phyloP scores from a whole-genome alignment of 2,797 vertebrate species.

The Menidia menidia region DNA sequence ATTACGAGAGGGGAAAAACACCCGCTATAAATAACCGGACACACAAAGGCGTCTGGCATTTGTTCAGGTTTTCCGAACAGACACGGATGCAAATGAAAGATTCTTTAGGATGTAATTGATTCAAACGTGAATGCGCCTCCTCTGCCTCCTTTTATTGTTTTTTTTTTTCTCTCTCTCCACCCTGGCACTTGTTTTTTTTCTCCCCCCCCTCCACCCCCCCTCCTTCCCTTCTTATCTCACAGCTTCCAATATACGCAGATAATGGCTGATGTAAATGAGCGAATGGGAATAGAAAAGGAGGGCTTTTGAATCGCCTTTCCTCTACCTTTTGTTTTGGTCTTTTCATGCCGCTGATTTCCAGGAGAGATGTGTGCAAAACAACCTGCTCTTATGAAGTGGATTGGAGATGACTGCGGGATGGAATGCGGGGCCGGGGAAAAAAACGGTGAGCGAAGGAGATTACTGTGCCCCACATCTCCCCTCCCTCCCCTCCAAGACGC shows the following conservation, averaged over 20 bases:
- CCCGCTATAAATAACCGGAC: constrained; percentile 93
- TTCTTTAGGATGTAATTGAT: constrained; percentile 88
- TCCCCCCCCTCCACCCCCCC: neutral
- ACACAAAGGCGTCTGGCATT: constrained; percentile 98
- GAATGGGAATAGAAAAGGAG: constrained; percentile 60
- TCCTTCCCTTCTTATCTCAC: constrained; percentile 75
- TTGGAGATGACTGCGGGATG: constrained; percentile 62
- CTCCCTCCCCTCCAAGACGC: constrained; percentile 38
- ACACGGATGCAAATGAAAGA: constrained; percentile 87
- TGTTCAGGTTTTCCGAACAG: constrained; percentile 85
- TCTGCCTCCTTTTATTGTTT: constrained; percentile 78
- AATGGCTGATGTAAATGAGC: constrained; percentile 83
- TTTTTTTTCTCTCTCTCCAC: constrained; percentile 49
- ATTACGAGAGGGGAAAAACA: constrained; percentile 85
- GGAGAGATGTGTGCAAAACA: constrained; percentile 55
- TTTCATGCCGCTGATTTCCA: constrained; percentile 43
- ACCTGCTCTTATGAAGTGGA: constrained; percentile 66
- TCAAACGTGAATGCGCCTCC: constrained; percentile 79
- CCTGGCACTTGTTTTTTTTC: constrained; percentile 62
- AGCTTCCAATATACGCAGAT: constrained; percentile 81
- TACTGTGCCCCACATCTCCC: constrained; percentile 42
- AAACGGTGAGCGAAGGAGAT: constrained; percentile 54
- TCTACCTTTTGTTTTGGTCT: constrained; percentile 75
- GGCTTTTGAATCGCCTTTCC: constrained; percentile 58
- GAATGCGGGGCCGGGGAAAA: constrained; percentile 43